Conservation (phyloP, 2,888 invertebrate genomes). For the Kryphioiulus occultus region DNA sequence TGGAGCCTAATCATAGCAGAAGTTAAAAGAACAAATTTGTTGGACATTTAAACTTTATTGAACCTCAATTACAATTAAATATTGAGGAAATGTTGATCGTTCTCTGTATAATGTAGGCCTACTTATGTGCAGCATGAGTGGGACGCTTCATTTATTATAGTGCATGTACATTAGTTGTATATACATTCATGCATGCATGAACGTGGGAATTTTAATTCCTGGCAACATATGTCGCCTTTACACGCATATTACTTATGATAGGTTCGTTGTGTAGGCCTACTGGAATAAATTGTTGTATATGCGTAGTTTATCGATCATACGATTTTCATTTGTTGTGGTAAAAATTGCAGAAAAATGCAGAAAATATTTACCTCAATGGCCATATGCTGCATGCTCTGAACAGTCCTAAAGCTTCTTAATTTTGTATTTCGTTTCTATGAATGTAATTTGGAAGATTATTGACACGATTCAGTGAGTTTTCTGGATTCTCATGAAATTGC, state of each 20-base stretch:
- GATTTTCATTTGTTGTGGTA: background rate
- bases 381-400: too few species aligned
- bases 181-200: slow-evolving; percentile 20
- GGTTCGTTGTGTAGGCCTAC: background rate
- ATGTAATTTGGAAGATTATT: background rate
- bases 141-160: background rate
- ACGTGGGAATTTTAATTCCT: slow-evolving; percentile 34
- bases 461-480: background rate
- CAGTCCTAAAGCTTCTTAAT: background rate
- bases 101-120: background rate
- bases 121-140: background rate
- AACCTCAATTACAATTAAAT: background rate
- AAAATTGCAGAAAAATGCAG: background rate
- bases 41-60: background rate
- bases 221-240: background rate
- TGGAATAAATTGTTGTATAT: slow-evolving; percentile 3
- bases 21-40: too few species aligned
- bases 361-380: background rate
- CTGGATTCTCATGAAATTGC: background rate
- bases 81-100: background rate
- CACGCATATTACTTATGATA: slow-evolving; percentile 33
- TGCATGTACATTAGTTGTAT: background rate
- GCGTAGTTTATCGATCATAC: slow-evolving; percentile 10
- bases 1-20: too few species aligned
- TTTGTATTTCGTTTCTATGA: background rate